These are phyloP conservation scores for Apostichopus japonicus DNA, from an alignment of 35 echinoderm and acorn worm species.

Conservation along the genomic window DNA sequence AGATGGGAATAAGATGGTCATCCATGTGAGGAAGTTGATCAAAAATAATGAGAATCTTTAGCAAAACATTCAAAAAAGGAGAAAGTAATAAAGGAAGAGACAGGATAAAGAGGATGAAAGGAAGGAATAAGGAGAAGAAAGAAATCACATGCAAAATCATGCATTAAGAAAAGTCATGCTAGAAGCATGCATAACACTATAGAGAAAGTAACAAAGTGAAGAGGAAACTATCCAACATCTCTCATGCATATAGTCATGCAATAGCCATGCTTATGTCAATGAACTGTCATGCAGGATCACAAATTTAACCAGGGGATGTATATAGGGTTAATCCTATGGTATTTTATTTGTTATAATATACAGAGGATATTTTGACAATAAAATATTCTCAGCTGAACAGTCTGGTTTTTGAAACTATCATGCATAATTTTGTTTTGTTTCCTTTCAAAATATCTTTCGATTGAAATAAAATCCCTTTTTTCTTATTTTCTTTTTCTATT, in stretches of 20 bases:
- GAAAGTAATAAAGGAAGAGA: background rate
- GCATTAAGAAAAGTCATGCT: background rate
- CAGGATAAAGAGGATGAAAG: background rate
- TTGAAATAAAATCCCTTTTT: background rate
- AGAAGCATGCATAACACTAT: no score
- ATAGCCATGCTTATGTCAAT: background rate
- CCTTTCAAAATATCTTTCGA: no score
- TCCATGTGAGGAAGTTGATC: conserved; percentile 44
- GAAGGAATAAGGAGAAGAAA: background rate
- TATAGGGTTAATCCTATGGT: no score
- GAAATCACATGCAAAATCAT: conserved; percentile 36
- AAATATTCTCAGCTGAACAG: no score
- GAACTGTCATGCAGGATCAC: no score
- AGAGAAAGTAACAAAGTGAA: background rate
- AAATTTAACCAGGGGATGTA: no score
- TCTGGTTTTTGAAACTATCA: conserved; percentile 6
- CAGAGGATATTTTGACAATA: no score
- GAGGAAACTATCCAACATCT: background rate
- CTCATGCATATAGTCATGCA: background rate
- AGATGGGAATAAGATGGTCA: conserved; percentile 11
- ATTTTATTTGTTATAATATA: no score
- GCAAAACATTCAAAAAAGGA: conserved; percentile 12
- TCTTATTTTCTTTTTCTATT: background rate
- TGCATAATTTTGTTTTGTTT: background rate
- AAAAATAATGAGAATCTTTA: conserved; percentile 29